These are phyloP conservation scores for Seriola rivoliana DNA, from an alignment of 2,113 vertebrate species.

Conservation along the genomic window DNA sequence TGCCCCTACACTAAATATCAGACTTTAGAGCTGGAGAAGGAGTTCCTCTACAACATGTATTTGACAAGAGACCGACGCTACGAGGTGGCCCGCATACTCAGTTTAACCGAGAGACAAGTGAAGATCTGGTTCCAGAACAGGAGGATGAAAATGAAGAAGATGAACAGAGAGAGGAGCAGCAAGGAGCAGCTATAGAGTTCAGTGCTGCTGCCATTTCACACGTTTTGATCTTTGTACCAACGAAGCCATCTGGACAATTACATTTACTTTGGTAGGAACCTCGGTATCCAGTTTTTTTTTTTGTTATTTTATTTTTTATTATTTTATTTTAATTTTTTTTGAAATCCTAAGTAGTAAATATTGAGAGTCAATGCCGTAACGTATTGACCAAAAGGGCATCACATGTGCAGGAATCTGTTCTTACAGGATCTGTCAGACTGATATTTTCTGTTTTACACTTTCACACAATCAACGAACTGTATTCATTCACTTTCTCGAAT, in stretches of 20 bases:
- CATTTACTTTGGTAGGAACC: conserved; percentile 41
- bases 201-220: conserved; percentile 12
- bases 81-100: conserved; percentile 97
- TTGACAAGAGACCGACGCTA: conserved; percentile 97
- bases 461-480: conserved; percentile 5
- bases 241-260: conserved; percentile 52
- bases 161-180: conserved; percentile 94
- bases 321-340: not conserved
- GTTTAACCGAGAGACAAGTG: conserved; percentile 98
- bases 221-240: conserved; percentile 21
- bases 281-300: conserved; percentile 29
- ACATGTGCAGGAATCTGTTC: conserved; percentile 23
- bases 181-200: conserved; percentile 87
- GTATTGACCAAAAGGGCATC: conserved; percentile 12
- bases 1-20: conserved; percentile 99
- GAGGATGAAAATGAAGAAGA: conserved; percentile 99
- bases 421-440: conserved; percentile 8
- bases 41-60: conserved; percentile 99
- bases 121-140: conserved; percentile 99
- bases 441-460: not conserved
- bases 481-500: not conserved
- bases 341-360: not conserved
- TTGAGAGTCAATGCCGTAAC: conserved; percentile 7
- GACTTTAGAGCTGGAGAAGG: conserved; percentile 98
- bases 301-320: not conserved